Percentiles rank a stretch among this genome's conserved stretches.
phyloP scores from a whole-genome alignment of 2,888 invertebrate genomes.

The Drosophila nigritarsus region DNA sequence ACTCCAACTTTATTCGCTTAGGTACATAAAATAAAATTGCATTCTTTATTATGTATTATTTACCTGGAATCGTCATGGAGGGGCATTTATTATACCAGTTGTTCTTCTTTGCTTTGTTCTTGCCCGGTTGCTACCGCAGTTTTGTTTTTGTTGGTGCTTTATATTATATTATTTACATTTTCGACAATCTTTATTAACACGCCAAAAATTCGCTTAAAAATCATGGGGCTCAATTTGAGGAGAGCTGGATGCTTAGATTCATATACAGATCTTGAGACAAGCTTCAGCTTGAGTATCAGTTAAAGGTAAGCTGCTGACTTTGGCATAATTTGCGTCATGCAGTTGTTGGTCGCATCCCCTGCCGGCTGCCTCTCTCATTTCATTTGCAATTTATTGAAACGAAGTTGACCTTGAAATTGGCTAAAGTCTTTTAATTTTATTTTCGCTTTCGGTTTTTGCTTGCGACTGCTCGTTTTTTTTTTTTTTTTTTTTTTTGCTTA shows the following conservation, averaged over 20 bases:
- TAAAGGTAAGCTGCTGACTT: constrained; percentile 61
- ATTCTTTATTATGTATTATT: constrained; percentile 51
- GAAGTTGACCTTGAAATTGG: constrained; percentile 81
- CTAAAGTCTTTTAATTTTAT: constrained; percentile 80
- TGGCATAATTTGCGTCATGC: constrained; percentile 74
- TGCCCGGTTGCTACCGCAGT: constrained; percentile 6
- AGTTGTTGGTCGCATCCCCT: constrained; percentile 39
- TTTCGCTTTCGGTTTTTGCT: constrained; percentile 54
- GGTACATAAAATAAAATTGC: constrained; percentile 59
- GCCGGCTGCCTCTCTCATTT: constrained; percentile 48
- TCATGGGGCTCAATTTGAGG: constrained; percentile 21
- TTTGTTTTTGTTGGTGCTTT: constrained; percentile 15
- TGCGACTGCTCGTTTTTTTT: constrained; percentile 43
- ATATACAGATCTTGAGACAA: constrained; percentile 20
- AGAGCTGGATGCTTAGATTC: constrained; percentile 1
- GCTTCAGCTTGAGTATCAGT: constrained; percentile 44
- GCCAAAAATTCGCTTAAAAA: constrained; percentile 57
- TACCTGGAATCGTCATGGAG: constrained; percentile 24
- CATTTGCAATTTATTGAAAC: constrained; percentile 78
- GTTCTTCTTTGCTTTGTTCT: constrained; percentile 22
- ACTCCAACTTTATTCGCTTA: constrained; percentile 5
- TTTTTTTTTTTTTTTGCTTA: constrained; percentile 22
- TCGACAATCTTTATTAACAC: constrained; percentile 68
- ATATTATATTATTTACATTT: constrained; percentile 61
- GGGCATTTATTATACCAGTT: constrained; percentile 63